These are phyloP conservation scores for Anoplophora glabripennis DNA, from an alignment of 1,140 invertebrate genomes.

Conservation along the genomic window DNA sequence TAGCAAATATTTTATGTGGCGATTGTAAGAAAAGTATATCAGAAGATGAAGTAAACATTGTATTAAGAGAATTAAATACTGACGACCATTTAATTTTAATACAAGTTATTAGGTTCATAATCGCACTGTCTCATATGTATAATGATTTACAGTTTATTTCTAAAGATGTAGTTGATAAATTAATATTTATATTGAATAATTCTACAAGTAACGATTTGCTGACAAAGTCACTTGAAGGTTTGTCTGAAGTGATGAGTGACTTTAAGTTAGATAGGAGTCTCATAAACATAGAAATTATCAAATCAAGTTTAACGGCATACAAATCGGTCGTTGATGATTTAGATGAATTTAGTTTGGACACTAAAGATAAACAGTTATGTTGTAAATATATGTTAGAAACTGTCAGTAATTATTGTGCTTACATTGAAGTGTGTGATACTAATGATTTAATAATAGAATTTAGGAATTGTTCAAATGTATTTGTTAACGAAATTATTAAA, in stretches of 20 bases:
- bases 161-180: slow-evolving; percentile 53
- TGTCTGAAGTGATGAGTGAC: slow-evolving; percentile 36
- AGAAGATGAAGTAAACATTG: slow-evolving; percentile 35
- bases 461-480: slow-evolving; percentile 6
- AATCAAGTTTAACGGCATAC: slow-evolving; percentile 22
- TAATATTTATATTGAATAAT: slow-evolving; percentile 65
- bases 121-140: slow-evolving; percentile 46
- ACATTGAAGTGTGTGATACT: slow-evolving; percentile 26
- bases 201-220: slow-evolving; percentile 64
- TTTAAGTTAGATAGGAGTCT: slow-evolving; percentile 31
- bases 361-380: slow-evolving; percentile 17
- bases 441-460: slow-evolving; percentile 7
- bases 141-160: slow-evolving; percentile 51
- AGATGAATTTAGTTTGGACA: slow-evolving; percentile 23
- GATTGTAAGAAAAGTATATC: slow-evolving; percentile 45
- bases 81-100: slow-evolving; percentile 63
- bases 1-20: slow-evolving; percentile 68
- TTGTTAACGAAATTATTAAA: slow-evolving; percentile 16
- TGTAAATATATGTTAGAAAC: slow-evolving; percentile 30
- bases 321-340: slow-evolving; percentile 14
- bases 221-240: slow-evolving; percentile 49
- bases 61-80: slow-evolving; percentile 58
- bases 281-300: slow-evolving; percentile 22
- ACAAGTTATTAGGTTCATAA: slow-evolving; percentile 65
- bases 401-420: slow-evolving; percentile 31